Evolutionary conservation across 2,797 vertebrate species (phyloP).

Genomic region (Vespertilio murinus): DNA sequence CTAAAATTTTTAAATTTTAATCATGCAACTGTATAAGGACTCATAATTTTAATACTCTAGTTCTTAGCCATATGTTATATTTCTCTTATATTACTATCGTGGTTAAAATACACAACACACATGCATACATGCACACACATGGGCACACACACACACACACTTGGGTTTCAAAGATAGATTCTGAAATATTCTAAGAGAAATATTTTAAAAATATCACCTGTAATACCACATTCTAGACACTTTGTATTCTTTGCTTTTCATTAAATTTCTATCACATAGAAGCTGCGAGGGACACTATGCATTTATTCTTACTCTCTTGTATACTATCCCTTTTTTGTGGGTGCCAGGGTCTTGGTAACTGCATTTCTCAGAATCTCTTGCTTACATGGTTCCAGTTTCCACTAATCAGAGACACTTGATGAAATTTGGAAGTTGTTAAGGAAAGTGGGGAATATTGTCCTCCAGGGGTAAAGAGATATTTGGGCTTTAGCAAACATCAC

Average conservation of each 20-base stretch:
- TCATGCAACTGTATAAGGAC: not conserved
- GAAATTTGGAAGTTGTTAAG: not conserved
- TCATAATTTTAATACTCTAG: slow-evolving; percentile 40
- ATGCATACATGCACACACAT: not conserved
- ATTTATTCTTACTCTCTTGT: not conserved
- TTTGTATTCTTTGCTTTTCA: slow-evolving; percentile 14
- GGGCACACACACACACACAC: not conserved
- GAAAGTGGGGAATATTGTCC: not conserved
- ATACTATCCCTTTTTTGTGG: not conserved
- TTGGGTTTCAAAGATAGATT: not conserved
- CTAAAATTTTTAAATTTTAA: slow-evolving; percentile 49
- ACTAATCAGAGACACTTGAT: not conserved
- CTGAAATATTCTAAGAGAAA: not conserved
- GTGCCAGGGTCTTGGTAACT: not conserved
- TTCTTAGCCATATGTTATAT: not conserved
- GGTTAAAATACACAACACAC: not conserved
- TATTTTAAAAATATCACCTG: not conserved
- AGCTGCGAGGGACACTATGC: not conserved
- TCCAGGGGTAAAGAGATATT: not conserved
- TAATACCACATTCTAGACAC: not conserved
- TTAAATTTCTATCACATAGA: not conserved
- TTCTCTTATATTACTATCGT: not conserved
- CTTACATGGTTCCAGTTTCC: not conserved
- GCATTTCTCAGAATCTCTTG: not conserved
- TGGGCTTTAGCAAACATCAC: not conserved